Evolutionary conservation across 2,888 invertebrate genomes (phyloP).

Genomic region (Baronia brevicornis): DNA sequence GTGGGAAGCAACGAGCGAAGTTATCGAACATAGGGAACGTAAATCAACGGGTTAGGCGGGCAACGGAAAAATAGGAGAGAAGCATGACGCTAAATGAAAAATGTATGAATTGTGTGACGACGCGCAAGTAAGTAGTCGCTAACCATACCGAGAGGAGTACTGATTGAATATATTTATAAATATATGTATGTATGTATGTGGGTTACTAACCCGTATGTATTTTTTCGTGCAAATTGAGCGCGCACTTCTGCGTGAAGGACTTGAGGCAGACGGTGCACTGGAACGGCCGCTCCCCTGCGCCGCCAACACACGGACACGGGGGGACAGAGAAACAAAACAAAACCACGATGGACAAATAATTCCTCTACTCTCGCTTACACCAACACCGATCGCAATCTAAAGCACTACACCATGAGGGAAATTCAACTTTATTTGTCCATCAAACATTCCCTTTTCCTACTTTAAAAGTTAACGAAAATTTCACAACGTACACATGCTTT

Average conservation of each 20-base stretch:
- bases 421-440: conserved; percentile 70
- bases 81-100: conserved; percentile 70
- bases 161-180: conserved; percentile 56
- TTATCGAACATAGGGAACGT: conserved; percentile 49
- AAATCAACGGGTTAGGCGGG: conserved; percentile 67
- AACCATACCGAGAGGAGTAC: conserved; percentile 54
- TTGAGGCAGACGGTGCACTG: conserved; percentile 78
- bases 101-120: conserved; percentile 37
- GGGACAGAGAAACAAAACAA: conserved; percentile 75
- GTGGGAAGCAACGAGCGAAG: conserved; percentile 68
- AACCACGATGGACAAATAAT: conserved; percentile 75
- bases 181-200: conserved; percentile 50
- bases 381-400: conserved; percentile 17
- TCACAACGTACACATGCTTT: conserved; percentile 74
- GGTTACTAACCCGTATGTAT: conserved; percentile 79
- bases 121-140: conserved; percentile 44
- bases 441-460: conserved; percentile 63
- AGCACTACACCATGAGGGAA: conserved; percentile 66
- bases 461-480: conserved; percentile 49
- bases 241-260: conserved; percentile 79
- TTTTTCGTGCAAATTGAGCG: conserved; percentile 78
- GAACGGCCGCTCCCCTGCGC: conserved; percentile 77
- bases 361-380: conserved; percentile 32
- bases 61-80: conserved; percentile 67
- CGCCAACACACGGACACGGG: conserved; percentile 55